Percentiles rank a stretch among this genome's conserved stretches.
Conservation (phyloP, 2,113 vertebrate genomes). For the Rostratula benghalensis region DNA sequence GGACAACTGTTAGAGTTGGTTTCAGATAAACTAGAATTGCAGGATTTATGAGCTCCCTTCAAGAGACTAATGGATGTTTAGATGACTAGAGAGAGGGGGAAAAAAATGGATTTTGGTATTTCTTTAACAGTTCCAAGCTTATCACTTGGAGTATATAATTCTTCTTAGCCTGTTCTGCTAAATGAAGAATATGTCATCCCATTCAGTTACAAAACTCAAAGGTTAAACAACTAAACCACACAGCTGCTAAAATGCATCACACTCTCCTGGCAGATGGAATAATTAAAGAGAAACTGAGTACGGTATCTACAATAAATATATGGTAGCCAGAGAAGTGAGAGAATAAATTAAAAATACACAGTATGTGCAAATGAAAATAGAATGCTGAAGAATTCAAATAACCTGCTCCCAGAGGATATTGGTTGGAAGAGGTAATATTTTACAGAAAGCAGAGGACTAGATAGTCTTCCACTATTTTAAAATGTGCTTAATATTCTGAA, state of each 20-base stretch:
- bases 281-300: slow-evolving; percentile 52
- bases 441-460: background rate
- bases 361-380: background rate
- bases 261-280: slow-evolving; percentile 26
- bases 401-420: background rate
- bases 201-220: slow-evolving; percentile 37
- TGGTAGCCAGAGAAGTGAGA: background rate
- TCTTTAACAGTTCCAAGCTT: slow-evolving; percentile 63
- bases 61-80: slow-evolving; percentile 59
- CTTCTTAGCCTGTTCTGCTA: slow-evolving; percentile 25
- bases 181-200: slow-evolving; percentile 51
- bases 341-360: slow-evolving; percentile 42
- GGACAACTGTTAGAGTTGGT: slow-evolving; percentile 53
- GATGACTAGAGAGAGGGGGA: slow-evolving; percentile 28
- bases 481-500: slow-evolving; percentile 39
- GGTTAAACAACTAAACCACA: slow-evolving; percentile 53
- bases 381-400: slow-evolving; percentile 12
- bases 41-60: slow-evolving; percentile 65
- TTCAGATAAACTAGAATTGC: slow-evolving; percentile 62
- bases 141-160: slow-evolving; percentile 54
- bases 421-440: background rate
- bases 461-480: background rate
- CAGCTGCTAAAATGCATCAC: slow-evolving; percentile 32
- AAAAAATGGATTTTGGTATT: slow-evolving; percentile 57
- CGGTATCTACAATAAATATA: background rate